phyloP scores from a whole-genome alignment of 1,140 invertebrate genomes.

The Brachionus sp. region DNA sequence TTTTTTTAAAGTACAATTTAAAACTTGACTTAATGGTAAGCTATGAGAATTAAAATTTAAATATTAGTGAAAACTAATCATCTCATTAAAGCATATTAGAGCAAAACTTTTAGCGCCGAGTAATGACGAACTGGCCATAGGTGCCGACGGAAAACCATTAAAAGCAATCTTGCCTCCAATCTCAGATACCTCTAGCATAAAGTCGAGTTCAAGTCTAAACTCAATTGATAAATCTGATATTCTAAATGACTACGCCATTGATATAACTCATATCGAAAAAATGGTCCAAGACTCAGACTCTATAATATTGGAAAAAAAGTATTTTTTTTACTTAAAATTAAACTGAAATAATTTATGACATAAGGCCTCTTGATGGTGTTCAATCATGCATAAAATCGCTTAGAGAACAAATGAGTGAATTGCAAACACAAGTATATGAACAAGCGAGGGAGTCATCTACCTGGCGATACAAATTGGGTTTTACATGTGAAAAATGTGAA shows the following conservation, averaged over 20 bases:
- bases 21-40: slow-evolving; percentile 43
- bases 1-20: slow-evolving; percentile 40
- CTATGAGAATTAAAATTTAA: not conserved
- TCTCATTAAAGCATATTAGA: slow-evolving; percentile 1
- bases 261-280: slow-evolving; percentile 46
- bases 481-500: slow-evolving; percentile 44
- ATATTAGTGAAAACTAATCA: not conserved
- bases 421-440: slow-evolving; percentile 45
- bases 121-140: not conserved
- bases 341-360: not conserved
- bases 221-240: not conserved
- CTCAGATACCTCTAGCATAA: not conserved
- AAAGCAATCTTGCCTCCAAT: slow-evolving; percentile 30
- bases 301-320: slow-evolving; percentile 22
- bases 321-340: not conserved
- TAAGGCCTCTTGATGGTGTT: slow-evolving; percentile 34
- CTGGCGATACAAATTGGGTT: slow-evolving; percentile 38
- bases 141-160: slow-evolving; percentile 9
- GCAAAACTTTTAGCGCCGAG: slow-evolving; percentile 2
- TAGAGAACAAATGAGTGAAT: slow-evolving; percentile 42
- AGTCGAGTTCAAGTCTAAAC: not conserved
- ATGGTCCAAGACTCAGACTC: slow-evolving; percentile 43
- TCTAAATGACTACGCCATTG: slow-evolving; percentile 29
- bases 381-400: slow-evolving; percentile 32
- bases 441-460: slow-evolving; percentile 26